Evolutionary conservation across 1,140 invertebrate genomes (phyloP).

Genomic region (Ceratina australensis): DNA sequence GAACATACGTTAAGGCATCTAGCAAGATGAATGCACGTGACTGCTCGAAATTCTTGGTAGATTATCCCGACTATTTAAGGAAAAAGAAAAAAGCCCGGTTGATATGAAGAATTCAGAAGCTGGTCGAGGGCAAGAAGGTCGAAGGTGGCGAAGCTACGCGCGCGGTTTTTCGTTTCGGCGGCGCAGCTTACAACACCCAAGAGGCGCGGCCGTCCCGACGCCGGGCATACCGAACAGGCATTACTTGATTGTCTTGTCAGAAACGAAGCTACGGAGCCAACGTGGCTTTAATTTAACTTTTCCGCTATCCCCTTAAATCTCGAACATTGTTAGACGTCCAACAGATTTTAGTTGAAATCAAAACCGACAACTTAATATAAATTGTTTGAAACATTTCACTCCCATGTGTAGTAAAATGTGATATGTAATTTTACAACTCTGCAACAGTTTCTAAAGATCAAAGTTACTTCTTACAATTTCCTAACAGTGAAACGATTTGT

Average conservation of each 20-base stretch:
- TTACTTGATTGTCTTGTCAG: conserved; percentile 77
- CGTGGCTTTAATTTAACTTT: conserved; percentile 54
- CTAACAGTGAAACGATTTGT: too few species aligned
- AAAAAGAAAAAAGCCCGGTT: background rate
- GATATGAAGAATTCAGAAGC: conserved; percentile 34
- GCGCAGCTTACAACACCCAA: conserved; percentile 71
- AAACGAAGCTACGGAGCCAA: conserved; percentile 38
- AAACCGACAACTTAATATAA: too few species aligned
- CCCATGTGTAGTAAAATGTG: too few species aligned
- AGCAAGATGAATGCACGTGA: too few species aligned
- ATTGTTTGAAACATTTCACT: too few species aligned
- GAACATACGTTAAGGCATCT: too few species aligned
- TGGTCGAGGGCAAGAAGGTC: conserved; percentile 45
- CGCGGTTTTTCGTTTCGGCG: conserved; percentile 58
- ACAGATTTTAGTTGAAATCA: too few species aligned
- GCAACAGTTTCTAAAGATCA: too few species aligned
- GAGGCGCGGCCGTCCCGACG: conserved; percentile 61
- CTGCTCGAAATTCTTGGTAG: background rate
- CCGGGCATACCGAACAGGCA: conserved; percentile 77
- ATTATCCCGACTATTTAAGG: background rate
- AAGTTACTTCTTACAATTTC: too few species aligned
- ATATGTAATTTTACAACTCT: too few species aligned
- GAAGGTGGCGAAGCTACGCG: conserved; percentile 48
- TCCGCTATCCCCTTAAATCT: conserved; percentile 11
- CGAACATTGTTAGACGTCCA: conserved; percentile 1